A percentile compares a stretch with the other conserved stretches of the same genome.
Conservation (phyloP, 2,797 vertebrate genomes). For the Coluber constrictor region DNA sequence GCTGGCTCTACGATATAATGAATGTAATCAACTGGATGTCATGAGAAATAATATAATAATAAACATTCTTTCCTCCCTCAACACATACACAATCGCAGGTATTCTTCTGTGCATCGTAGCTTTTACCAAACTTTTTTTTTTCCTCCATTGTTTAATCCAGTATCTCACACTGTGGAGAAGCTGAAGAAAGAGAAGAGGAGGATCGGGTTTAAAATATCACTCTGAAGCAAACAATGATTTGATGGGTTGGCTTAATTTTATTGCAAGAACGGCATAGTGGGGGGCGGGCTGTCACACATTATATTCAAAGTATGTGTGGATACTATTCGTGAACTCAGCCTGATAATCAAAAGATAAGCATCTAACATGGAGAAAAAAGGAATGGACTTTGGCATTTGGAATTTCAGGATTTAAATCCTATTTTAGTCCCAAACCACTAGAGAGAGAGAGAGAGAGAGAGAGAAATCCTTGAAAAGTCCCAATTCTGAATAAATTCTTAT, state of each 20-base stretch:
- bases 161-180: not conserved
- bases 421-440: not conserved
- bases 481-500: not conserved
- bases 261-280: not conserved
- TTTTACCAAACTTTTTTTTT: not conserved
- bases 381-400: not conserved
- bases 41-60: not conserved
- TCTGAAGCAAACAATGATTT: not conserved
- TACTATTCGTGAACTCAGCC: not conserved
- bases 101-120: not conserved
- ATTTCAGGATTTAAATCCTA: not conserved
- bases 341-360: not conserved
- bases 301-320: not conserved
- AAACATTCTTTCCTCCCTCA: not conserved
- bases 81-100: not conserved
- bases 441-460: too few species aligned
- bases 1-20: conserved; percentile 20
- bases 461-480: not conserved
- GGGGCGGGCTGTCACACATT: not conserved
- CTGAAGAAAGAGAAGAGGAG: not conserved
- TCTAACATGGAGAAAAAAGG: not conserved
- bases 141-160: not conserved
- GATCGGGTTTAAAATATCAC: not conserved
- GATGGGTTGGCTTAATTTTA: not conserved
- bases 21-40: conserved; percentile 35